Percentiles rank a stretch among this genome's conserved stretches.
Conservation (phyloP, 2,888 invertebrate species). For the Vannuccia rotundouncinata region DNA sequence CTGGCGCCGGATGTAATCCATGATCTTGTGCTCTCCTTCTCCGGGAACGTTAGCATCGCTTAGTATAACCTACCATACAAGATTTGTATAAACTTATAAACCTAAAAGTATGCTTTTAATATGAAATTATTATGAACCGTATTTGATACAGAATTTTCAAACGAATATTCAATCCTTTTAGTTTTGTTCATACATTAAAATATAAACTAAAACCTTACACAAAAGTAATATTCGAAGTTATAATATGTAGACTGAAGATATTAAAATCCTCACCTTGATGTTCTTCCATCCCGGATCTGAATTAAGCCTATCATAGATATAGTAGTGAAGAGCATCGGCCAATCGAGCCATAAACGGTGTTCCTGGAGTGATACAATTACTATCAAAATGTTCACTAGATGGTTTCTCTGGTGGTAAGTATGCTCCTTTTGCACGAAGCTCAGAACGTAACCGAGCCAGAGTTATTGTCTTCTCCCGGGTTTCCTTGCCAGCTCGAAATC, state of each 20-base stretch:
- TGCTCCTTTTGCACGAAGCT: conserved; percentile 56
- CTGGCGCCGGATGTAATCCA: conserved; percentile 95
- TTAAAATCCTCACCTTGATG: conserved; percentile 63
- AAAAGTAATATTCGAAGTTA: too few relatives aligned
- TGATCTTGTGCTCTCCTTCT: conserved; percentile 89
- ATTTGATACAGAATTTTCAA: too few relatives aligned
- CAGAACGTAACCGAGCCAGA: conserved; percentile 55
- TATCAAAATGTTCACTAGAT: conserved; percentile 89
- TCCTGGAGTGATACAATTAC: conserved; percentile 97
- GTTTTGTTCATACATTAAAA: too few relatives aligned
- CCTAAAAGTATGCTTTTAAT: too few relatives aligned
- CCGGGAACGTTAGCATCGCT: conserved; percentile 92
- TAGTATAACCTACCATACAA: conserved; percentile 63
- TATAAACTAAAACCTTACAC: too few relatives aligned
- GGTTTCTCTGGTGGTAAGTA: conserved; percentile 65
- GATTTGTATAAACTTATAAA: neutral
- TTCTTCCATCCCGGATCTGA: conserved; percentile 88
- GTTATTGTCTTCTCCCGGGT: conserved; percentile 66
- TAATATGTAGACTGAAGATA: too few relatives aligned
- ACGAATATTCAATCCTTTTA: too few relatives aligned
- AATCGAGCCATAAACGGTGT: conserved; percentile 91
- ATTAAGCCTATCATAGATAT: conserved; percentile 80
- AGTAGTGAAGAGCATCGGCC: conserved; percentile 69
- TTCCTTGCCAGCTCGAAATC: conserved; percentile 94
- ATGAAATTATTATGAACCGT: too few relatives aligned